A percentile compares a stretch with the other conserved stretches of the same genome.
phyloP scores from a whole-genome alignment of 2,113 vertebrate species.

The Tautogolabrus adspersus region DNA sequence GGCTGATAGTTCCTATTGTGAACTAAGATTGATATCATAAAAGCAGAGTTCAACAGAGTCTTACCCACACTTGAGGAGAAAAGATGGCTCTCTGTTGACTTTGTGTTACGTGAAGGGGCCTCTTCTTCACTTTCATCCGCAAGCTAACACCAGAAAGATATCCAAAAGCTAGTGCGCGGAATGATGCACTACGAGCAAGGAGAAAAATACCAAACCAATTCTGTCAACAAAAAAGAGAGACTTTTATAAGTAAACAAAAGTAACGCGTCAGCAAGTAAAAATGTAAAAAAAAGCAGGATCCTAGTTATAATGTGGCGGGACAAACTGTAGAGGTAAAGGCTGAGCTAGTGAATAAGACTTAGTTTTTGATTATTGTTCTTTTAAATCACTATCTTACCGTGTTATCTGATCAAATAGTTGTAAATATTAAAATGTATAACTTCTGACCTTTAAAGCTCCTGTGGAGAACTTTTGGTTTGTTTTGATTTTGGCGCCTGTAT shows the following conservation, averaged over 20 bases:
- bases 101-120: not conserved
- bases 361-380: too few species aligned
- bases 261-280: not conserved
- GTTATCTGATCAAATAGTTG: too few species aligned
- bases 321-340: not conserved
- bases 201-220: too few species aligned
- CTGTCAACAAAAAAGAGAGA: too few species aligned
- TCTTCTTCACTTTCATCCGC: not conserved
- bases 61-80: not conserved
- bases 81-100: not conserved
- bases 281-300: too few species aligned
- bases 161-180: not conserved
- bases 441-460: too few species aligned
- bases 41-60: not conserved
- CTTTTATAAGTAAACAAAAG: not conserved
- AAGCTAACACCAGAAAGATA: not conserved
- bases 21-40: constrained; percentile 1
- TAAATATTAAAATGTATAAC: too few species aligned
- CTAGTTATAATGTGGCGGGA: not conserved
- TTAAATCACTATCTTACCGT: too few species aligned
- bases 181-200: too few species aligned
- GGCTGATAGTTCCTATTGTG: constrained; percentile 11
- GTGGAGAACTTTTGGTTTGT: too few species aligned
- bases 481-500: too few species aligned
- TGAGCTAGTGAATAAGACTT: too few species aligned